phyloP scores from a whole-genome alignment of 2,888 invertebrate genomes.

The Spodoptera picta region DNA sequence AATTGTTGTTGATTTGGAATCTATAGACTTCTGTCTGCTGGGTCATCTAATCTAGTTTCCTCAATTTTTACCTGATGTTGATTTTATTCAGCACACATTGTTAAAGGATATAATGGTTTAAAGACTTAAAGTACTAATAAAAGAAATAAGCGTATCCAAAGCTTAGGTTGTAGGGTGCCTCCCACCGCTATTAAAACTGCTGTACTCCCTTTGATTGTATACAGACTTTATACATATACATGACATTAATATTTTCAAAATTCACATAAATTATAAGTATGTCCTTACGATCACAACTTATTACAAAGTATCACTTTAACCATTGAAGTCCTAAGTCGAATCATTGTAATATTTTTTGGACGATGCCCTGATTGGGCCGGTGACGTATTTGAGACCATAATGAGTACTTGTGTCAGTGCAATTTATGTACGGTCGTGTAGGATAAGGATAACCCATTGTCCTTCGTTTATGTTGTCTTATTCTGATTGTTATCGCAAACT shows the following conservation, averaged over 20 bases:
- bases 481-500: too few relatives aligned
- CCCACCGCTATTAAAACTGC: too few relatives aligned
- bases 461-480: too few relatives aligned
- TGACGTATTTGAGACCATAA: slow-evolving; percentile 27
- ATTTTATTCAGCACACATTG: too few relatives aligned
- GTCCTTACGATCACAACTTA: background rate
- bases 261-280: background rate
- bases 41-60: too few relatives aligned
- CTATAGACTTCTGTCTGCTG: too few relatives aligned
- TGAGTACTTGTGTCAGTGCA: slow-evolving; percentile 3
- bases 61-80: too few relatives aligned
- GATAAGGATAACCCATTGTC: background rate
- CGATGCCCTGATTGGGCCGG: slow-evolving; percentile 5
- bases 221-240: background rate
- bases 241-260: background rate
- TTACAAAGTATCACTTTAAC: slow-evolving; percentile 7
- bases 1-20: too few relatives aligned
- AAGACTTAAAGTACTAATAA: too few relatives aligned
- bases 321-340: background rate
- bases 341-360: slow-evolving; percentile 37
- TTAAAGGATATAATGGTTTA: too few relatives aligned
- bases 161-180: too few relatives aligned
- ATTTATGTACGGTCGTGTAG: slow-evolving; percentile 1
- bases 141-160: too few relatives aligned
- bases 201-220: background rate